Evolutionary conservation across 2,113 vertebrate species (phyloP), one percentile per base, ranked within the genome.

Genomic region (Aphelocoma coerulescens): DNA sequence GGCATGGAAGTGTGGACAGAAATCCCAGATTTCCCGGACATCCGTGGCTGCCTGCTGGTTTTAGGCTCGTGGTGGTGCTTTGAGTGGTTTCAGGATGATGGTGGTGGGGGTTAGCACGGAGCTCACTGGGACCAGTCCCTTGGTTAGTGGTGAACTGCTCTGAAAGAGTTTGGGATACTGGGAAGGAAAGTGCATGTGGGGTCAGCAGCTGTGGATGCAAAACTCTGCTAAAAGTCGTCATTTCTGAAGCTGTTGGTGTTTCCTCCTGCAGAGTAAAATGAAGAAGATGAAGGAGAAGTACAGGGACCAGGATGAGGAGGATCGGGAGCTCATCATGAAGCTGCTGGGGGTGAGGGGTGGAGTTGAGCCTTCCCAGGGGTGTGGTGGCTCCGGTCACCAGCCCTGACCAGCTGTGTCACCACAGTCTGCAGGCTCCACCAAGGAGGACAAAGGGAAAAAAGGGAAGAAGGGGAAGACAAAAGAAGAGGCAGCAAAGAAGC

Each of bases 261-360:
- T 74, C 80, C 48, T 48, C 80, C 85, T 75, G 32, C 97, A 99
- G 99, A 99, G 99, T 97, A 99, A 99, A 91, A 97, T 99, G 94
- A 99, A 99, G 98, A 99, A 99, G 95, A 99, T 99, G 97, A 99
- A 99, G 94, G 99, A 99, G 97, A 99, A 99, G 97, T 99, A 99
- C 96, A 99, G 98, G 95, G 99, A 99, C 96, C 99, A 99, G 97
- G 99, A 99, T 32, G 99, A 99, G 55, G 99, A 99, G 97, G 99
- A 99, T 89, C 96, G 99, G 27, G 98, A 99, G 97, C 98, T 99
- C 90, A 99, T 98, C 97, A 99, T 99, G 99, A 99, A 99, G 97
- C 97, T 99, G 74, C 97, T 99, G 33, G 99, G 99, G 93, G 99
- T 99, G 97, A 98, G 98, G 32, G 59, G 10, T 8, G 37, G 57